A percentile compares a stretch with the other conserved stretches of the same genome.
Evolutionary conservation across 2,797 vertebrate genomes (phyloP).

Genomic region (Odontamblyopus rebecca): DNA sequence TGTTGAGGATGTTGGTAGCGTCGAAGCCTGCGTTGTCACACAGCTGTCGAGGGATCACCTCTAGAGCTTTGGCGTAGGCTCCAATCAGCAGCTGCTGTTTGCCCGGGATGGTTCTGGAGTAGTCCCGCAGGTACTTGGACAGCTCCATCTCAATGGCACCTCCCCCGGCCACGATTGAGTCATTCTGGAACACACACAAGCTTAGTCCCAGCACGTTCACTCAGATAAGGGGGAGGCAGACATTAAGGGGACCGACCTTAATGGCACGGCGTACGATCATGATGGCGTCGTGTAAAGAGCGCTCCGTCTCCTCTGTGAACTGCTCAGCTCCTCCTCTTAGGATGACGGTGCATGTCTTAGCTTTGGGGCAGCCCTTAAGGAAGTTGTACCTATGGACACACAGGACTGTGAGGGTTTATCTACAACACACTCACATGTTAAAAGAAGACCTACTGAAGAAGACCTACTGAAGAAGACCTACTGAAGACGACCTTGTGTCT

Average conservation of each 20-base stretch:
- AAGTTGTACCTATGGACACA: conserved; percentile 88
- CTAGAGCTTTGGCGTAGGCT: conserved; percentile 94
- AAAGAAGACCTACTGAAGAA: no score
- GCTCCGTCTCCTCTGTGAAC: conserved; percentile 98
- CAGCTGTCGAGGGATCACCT: conserved; percentile 95
- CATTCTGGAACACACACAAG: conserved; percentile 79
- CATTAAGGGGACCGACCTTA: conserved; percentile 81
- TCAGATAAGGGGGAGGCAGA: background rate
- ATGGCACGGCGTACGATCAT: conserved; percentile 98
- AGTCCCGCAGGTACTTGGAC: conserved; percentile 92
- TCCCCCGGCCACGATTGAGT: conserved; percentile 92
- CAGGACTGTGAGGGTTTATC: background rate
- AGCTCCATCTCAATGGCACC: conserved; percentile 99
- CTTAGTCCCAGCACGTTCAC: background rate
- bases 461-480: no score
- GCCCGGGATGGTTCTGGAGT: conserved; percentile 95
- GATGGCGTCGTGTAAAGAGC: conserved; percentile 96
- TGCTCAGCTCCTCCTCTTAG: conserved; percentile 94
- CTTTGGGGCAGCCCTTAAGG: conserved; percentile 94
- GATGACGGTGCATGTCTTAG: conserved; percentile 95
- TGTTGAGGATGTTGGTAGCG: conserved; percentile 98
- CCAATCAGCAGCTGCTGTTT: conserved; percentile 97
- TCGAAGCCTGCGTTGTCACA: conserved; percentile 98
- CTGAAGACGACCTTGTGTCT: no score
- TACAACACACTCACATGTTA: no score